These are phyloP conservation scores for Sparus aurata DNA, from an alignment of 2,797 vertebrate genomes.

Conservation along the genomic window DNA sequence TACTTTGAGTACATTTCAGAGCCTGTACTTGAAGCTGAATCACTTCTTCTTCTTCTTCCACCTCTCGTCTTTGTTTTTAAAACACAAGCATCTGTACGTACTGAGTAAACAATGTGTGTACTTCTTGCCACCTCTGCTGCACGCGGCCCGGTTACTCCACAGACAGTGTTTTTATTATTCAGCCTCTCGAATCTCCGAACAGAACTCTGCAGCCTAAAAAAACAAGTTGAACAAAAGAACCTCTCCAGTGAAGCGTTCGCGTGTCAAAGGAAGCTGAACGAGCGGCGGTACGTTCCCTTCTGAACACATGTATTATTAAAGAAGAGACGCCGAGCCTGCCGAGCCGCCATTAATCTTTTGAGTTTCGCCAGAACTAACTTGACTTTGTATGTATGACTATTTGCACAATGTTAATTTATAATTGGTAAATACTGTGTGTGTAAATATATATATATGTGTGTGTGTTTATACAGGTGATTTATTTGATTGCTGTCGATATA, in stretches of 20 bases:
- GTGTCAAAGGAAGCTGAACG: slow-evolving; percentile 22
- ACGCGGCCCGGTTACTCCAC: not conserved
- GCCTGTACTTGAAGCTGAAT: too few species aligned
- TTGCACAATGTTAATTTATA: slow-evolving; percentile 88
- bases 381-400: slow-evolving; percentile 73
- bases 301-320: slow-evolving; percentile 33
- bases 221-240: slow-evolving; percentile 54
- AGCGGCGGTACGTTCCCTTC: slow-evolving; percentile 52
- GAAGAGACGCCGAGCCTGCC: slow-evolving; percentile 4
- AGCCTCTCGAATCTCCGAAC: slow-evolving; percentile 55
- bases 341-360: slow-evolving; percentile 38
- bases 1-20: too few species aligned
- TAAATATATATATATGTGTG: slow-evolving; percentile 28
- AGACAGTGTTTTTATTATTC: slow-evolving; percentile 22
- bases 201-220: slow-evolving; percentile 53
- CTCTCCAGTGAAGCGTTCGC: slow-evolving; percentile 8
- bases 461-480: slow-evolving; percentile 67
- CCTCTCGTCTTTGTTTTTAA: too few species aligned
- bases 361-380: slow-evolving; percentile 60
- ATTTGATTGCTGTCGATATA: slow-evolving; percentile 67
- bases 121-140: too few species aligned
- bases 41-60: too few species aligned
- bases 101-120: too few species aligned
- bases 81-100: too few species aligned
- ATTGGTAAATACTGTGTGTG: slow-evolving; percentile 74